Conservation (phyloP, 1,140 invertebrate genomes). For the Ceratoteleas bidentatus region DNA sequence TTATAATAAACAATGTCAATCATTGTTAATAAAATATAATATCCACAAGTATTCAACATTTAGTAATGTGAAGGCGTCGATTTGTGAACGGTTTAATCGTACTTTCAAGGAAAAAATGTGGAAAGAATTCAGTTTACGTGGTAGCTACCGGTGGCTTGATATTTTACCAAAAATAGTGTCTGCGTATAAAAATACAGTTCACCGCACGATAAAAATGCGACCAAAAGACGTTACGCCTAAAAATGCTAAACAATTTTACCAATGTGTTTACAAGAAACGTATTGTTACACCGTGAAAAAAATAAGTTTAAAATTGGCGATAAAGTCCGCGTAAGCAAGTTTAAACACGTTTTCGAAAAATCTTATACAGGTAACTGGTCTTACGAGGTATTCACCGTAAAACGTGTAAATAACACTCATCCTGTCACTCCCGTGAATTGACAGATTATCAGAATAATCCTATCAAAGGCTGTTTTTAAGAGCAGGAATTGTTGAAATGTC, state of each 20-base stretch:
- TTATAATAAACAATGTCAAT: neutral
- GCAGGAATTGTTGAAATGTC: neutral
- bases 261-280: no score
- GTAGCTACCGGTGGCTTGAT: neutral
- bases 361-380: no score
- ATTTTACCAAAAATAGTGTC: neutral
- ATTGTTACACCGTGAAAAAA: no score
- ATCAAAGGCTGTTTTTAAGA: neutral
- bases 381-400: no score
- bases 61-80: neutral
- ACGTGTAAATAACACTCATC: neutral
- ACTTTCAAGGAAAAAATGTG: conserved; percentile 2
- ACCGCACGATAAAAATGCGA: conserved; percentile 13
- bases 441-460: conserved; percentile 2
- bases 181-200: conserved; percentile 5
- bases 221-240: no score
- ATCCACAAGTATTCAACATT: neutral
- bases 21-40: neutral
- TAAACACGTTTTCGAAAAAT: no score
- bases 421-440: neutral
- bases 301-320: no score
- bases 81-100: conserved; percentile 3
- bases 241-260: no score
- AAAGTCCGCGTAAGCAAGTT: no score
- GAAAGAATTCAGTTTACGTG: neutral